Evolutionary conservation across 2,888 invertebrate genomes (phyloP).

Genomic region (Protodeltote pygarga): DNA sequence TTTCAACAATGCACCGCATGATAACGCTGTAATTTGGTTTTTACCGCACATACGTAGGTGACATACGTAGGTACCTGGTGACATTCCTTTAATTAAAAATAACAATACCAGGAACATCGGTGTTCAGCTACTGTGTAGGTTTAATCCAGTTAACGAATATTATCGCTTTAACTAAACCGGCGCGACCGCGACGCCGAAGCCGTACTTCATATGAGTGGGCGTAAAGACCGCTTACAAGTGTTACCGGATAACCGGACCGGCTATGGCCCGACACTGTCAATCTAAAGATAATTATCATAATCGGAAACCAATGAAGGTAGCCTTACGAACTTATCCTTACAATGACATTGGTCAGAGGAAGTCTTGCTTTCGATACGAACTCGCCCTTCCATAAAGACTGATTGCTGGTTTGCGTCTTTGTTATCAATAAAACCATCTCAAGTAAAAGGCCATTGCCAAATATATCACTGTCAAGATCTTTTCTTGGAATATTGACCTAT

Average conservation of each 20-base stretch:
- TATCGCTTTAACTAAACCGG: constrained; percentile 68
- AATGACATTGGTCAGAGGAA: constrained; percentile 7
- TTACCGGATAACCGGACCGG: constrained; percentile 50
- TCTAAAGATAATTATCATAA: constrained; percentile 54
- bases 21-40: constrained; percentile 14
- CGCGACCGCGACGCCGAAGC: constrained; percentile 61
- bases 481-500: constrained; percentile 25
- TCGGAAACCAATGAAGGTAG: constrained; percentile 54
- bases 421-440: background rate
- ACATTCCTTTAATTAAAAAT: constrained; percentile 12
- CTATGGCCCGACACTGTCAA: constrained; percentile 44
- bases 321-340: constrained; percentile 16
- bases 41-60: background rate
- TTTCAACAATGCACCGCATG: constrained; percentile 8
- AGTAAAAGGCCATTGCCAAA: constrained; percentile 8
- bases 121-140: constrained; percentile 41
- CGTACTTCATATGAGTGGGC: constrained; percentile 56
- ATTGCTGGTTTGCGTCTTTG: too few relatives aligned
- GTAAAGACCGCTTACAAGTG: constrained; percentile 69
- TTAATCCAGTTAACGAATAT: constrained; percentile 79
- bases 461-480: constrained; percentile 44
- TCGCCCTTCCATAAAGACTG: background rate
- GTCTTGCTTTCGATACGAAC: background rate
- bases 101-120: constrained; percentile 13
- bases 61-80: background rate